These are phyloP conservation scores for Dolichoris vasculosae DNA, from an alignment of 1,140 invertebrate genomes.

Conservation along the genomic window DNA sequence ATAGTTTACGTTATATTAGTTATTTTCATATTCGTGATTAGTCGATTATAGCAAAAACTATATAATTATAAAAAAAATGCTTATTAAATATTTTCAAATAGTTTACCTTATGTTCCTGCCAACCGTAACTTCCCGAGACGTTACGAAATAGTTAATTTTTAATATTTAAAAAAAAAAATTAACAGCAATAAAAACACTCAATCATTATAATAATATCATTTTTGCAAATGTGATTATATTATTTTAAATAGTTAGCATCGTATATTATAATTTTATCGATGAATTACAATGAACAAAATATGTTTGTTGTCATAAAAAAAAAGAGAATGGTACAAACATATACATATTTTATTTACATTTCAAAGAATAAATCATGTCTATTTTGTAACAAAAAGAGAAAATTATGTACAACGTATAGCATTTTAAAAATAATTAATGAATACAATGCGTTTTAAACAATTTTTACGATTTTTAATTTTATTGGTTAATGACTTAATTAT, in stretches of 20 bases:
- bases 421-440: constrained; percentile 13
- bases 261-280: constrained; percentile 12
- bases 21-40: constrained; percentile 34
- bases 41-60: background rate
- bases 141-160: constrained; percentile 36
- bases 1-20: constrained; percentile 33
- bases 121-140: background rate
- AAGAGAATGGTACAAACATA: constrained; percentile 45
- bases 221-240: constrained; percentile 12
- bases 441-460: constrained; percentile 7
- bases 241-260: constrained; percentile 1
- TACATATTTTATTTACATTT: constrained; percentile 51
- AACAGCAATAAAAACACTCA: constrained; percentile 22
- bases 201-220: background rate
- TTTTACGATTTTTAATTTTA: constrained; percentile 21
- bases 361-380: constrained; percentile 40
- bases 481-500: background rate
- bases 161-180: constrained; percentile 30
- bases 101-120: constrained; percentile 40
- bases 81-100: constrained; percentile 44
- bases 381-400: constrained; percentile 42
- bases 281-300: constrained; percentile 2
- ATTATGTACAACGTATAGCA: constrained; percentile 2
- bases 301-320: constrained; percentile 20
- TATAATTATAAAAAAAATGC: constrained; percentile 18